A percentile compares a stretch with the other conserved stretches of the same genome.
phyloP scores from a whole-genome alignment of 2,888 invertebrate genomes.

The Apotomis turbidana region DNA sequence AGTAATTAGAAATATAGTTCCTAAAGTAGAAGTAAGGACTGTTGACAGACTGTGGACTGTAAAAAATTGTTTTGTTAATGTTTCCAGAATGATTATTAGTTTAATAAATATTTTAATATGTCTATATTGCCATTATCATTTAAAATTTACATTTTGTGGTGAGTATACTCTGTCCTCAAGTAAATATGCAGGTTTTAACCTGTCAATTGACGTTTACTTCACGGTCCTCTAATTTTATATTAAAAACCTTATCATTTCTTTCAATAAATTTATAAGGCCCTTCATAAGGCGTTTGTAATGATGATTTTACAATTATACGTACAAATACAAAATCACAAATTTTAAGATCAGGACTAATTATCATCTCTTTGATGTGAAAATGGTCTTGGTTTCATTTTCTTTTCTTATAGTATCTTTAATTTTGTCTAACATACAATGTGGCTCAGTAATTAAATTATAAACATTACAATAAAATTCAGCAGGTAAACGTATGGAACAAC shows the following conservation, averaged over 20 bases:
- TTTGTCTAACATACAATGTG: not conserved
- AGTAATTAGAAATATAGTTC: no score
- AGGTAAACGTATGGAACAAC: not conserved
- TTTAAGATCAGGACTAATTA: conserved; percentile 18
- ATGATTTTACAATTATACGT: conserved; percentile 4
- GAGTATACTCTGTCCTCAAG: not conserved
- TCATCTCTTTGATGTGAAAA: not conserved
- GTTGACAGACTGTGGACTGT: no score
- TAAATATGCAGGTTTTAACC: not conserved
- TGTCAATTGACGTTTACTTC: not conserved
- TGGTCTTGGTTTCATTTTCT: conserved; percentile 4
- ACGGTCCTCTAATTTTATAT: not conserved
- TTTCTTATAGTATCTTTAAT: not conserved
- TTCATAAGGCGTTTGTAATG: conserved; percentile 1
- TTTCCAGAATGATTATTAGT: no score
- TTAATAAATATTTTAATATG: no score
- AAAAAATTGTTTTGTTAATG: no score
- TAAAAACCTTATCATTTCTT: conserved; percentile 6
- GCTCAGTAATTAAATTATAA: not conserved
- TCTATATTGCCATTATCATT: no score
- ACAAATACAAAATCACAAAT: conserved; percentile 12
- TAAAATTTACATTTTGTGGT: not conserved
- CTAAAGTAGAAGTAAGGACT: no score
- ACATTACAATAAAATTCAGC: no score
- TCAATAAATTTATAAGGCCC: no score